A percentile compares a stretch with the other conserved stretches of the same genome.
Conservation (phyloP, 2,888 invertebrate genomes). For the Helicoverpa assulta region DNA sequence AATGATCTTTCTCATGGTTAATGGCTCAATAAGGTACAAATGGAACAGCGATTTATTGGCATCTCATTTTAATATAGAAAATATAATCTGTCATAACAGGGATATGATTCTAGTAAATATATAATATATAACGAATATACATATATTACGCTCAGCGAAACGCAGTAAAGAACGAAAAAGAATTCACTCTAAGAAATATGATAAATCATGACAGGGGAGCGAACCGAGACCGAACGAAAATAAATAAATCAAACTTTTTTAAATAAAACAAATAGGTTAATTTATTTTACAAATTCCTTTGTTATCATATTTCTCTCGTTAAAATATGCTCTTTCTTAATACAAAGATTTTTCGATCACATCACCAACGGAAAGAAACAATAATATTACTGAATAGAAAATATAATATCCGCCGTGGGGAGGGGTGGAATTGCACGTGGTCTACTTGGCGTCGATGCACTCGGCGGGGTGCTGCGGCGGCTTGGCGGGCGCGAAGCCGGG, state of each 20-base stretch:
- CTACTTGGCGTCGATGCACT: constrained; percentile 90
- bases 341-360: constrained; percentile 89
- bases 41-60: constrained; percentile 84
- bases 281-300: constrained; percentile 90
- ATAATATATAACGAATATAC: constrained; percentile 83
- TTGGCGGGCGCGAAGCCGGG: constrained; percentile 87
- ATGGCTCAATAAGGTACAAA: constrained; percentile 86
- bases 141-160: constrained; percentile 72
- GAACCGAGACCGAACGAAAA: constrained; percentile 67
- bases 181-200: constrained; percentile 78
- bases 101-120: constrained; percentile 82
- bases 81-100: constrained; percentile 86
- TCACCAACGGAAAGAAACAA: constrained; percentile 83
- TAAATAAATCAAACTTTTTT: constrained; percentile 77
- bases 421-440: constrained; percentile 65
- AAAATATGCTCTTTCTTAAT: constrained; percentile 89
- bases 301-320: constrained; percentile 90
- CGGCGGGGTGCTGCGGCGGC: constrained; percentile 80
- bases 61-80: constrained; percentile 87
- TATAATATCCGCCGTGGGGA: constrained; percentile 70
- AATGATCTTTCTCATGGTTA: constrained; percentile 81
- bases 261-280: constrained; percentile 90
- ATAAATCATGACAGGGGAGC: constrained; percentile 71
- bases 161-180: constrained; percentile 67
- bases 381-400: constrained; percentile 78